Conservation (phyloP, 2,888 invertebrate species). For the Hydrotaea cyrtoneurina region DNA sequence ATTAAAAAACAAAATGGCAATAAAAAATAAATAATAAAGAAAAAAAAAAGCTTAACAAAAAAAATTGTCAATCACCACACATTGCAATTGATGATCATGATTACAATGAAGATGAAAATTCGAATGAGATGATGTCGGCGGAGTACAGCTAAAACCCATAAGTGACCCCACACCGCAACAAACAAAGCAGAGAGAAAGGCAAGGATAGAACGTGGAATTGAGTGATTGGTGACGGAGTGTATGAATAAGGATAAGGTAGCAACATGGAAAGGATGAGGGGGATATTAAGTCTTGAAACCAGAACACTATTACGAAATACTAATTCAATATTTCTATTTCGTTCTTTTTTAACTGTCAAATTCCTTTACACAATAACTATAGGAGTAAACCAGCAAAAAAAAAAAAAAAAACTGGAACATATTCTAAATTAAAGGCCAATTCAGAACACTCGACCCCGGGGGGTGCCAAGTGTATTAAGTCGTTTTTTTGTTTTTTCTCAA, state of each 20-base stretch:
- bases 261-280: not conserved
- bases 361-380: too few species aligned
- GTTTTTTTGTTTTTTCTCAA: too few species aligned
- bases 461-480: too few species aligned
- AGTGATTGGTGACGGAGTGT: too few species aligned
- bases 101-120: not conserved
- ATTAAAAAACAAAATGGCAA: not conserved
- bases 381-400: too few species aligned
- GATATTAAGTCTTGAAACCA: not conserved
- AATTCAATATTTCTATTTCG: not conserved
- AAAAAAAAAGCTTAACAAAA: slow-evolving; percentile 6
- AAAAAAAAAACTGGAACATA: too few species aligned
- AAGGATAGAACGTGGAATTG: not conserved
- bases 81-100: not conserved
- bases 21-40: slow-evolving; percentile 10
- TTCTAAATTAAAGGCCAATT: too few species aligned
- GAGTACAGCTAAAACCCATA: slow-evolving; percentile 16
- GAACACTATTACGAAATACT: not conserved
- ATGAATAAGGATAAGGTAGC: too few species aligned
- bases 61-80: not conserved
- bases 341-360: too few species aligned
- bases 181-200: not conserved
- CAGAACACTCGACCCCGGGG: too few species aligned
- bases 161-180: not conserved
- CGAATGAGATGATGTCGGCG: not conserved